A percentile compares a stretch with the other conserved stretches of the same genome.
phyloP scores from a whole-genome alignment of 2,797 vertebrate species.

The Gila robusta region DNA sequence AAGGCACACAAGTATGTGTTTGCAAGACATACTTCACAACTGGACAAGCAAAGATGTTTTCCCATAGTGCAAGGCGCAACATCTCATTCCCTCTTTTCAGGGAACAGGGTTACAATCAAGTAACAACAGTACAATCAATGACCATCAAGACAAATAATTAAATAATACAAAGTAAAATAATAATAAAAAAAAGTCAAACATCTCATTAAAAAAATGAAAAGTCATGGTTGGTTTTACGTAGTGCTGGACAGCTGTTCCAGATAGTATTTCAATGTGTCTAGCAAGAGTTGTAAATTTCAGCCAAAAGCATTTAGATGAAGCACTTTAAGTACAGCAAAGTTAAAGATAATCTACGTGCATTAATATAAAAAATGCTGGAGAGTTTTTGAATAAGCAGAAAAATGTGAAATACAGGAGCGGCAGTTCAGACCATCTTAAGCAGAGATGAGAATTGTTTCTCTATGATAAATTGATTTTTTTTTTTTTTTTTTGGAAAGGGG shows the following conservation, averaged over 20 bases:
- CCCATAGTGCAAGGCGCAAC: too few relatives aligned
- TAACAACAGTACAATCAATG: too few relatives aligned
- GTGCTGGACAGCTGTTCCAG: not conserved
- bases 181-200: not conserved
- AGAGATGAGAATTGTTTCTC: not conserved
- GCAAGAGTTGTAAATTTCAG: not conserved
- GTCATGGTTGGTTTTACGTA: not conserved
- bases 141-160: not conserved
- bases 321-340: not conserved
- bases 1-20: too few relatives aligned
- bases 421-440: not conserved
- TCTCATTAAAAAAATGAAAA: not conserved
- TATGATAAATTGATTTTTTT: too few relatives aligned
- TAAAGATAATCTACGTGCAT: not conserved
- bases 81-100: too few relatives aligned
- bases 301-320: not conserved
- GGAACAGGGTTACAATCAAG: too few relatives aligned
- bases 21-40: too few relatives aligned
- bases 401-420: not conserved
- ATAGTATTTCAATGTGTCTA: not conserved
- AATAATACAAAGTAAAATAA: not conserved
- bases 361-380: not conserved
- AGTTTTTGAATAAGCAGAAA: not conserved
- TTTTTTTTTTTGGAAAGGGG: too few relatives aligned
- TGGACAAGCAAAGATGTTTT: too few relatives aligned